Base-by-base conservation (phyloP, 2,888 invertebrate genomes). In the Thysanoteuthis rhombus region DNA sequence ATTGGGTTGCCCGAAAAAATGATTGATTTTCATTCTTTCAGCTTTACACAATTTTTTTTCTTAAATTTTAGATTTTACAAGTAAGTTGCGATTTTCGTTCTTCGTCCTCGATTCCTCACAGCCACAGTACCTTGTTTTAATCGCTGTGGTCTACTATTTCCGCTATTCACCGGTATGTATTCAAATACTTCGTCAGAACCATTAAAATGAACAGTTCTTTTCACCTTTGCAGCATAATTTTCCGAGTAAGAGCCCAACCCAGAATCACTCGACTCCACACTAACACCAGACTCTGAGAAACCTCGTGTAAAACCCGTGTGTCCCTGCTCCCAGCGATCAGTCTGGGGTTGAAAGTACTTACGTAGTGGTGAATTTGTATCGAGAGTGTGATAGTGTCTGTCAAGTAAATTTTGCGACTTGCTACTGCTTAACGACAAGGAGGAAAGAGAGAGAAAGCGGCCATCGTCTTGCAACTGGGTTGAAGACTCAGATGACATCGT, bases 181-280 rank as follows among this genome's bases (percentile, higher is more conserved):
- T 91, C 91, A 91, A 91, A 91, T 1, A 91, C 91, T n/a, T 91
- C 91, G 3, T 91, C 91, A 12, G 91, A 91, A n/a, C 39, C 42
- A 42, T 42, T 91, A n/a, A 91, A 91, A 91, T 91, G 91, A 16
- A 91, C 91, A 38, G 91, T n/a, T 91, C 91, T 40, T n/a, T 91
- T 91, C 0, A 91, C 42, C 36, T 91, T 91, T 75, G 75, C 75
- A 75, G 36, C n/a, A 36, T 75, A 75, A 10, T n/a, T 75, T 6
- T 19, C 75, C 1, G n/a, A 36, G n/a, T 75, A 75, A 0, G 75
- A 75, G 1, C 75, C 75, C n/a, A 75, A 75, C n/a, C 75, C 75
- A 1, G 75, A 75, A 75, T 75, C 75, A 8, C 75, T 75, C 1
- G 75, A 75, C 25, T 75, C n/a, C 12, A 75, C 19, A n/a, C 75